Evolutionary conservation across 2,888 invertebrate genomes (phyloP).

Genomic region (Phoenoteleia sp.): DNA sequence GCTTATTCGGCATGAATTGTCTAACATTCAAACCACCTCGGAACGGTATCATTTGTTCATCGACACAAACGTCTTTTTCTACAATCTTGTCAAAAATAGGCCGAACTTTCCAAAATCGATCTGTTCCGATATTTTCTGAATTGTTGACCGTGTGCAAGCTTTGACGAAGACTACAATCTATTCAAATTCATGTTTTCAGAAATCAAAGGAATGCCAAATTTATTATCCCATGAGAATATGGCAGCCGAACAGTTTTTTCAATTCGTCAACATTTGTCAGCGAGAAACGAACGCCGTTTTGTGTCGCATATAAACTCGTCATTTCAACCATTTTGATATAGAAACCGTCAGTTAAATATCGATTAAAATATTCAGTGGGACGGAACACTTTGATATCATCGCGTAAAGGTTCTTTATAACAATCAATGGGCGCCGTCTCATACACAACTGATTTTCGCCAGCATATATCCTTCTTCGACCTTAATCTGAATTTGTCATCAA

Average conservation of each 20-base stretch:
- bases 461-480: slow-evolving; percentile 5
- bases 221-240: slow-evolving; percentile 15
- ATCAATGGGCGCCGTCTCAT: slow-evolving; percentile 15
- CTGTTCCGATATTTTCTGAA: background rate
- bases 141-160: too few species aligned
- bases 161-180: too few species aligned
- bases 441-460: slow-evolving; percentile 30
- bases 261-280: slow-evolving; percentile 28
- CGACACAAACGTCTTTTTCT: slow-evolving; percentile 30
- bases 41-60: slow-evolving; percentile 34
- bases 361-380: slow-evolving; percentile 13
- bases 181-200: slow-evolving; percentile 1
- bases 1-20: slow-evolving; percentile 17
- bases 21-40: slow-evolving; percentile 9
- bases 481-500: background rate
- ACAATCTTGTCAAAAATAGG: background rate
- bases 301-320: slow-evolving; percentile 29
- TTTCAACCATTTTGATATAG: slow-evolving; percentile 17
- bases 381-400: background rate
- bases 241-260: slow-evolving; percentile 17
- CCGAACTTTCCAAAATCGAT: slow-evolving; percentile 39
- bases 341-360: slow-evolving; percentile 17
- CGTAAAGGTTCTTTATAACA: slow-evolving; percentile 2
- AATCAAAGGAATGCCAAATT: slow-evolving; percentile 13
- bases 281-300: slow-evolving; percentile 15